phyloP scores from a whole-genome alignment of 1,140 invertebrate genomes.

The Hydropsyche tenuis region DNA sequence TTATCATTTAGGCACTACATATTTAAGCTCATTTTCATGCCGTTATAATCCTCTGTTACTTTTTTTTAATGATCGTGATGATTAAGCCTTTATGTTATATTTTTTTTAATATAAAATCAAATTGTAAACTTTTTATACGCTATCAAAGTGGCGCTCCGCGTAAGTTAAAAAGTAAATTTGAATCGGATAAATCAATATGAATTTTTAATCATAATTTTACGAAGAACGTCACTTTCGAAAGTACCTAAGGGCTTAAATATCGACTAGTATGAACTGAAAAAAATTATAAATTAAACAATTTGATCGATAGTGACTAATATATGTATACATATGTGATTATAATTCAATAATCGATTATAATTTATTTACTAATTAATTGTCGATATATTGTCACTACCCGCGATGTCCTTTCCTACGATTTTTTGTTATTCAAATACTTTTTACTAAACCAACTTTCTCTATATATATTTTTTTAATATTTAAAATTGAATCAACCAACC shows the following conservation, averaged over 20 bases:
- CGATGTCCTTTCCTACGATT: conserved; percentile 10
- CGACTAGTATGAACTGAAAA: no score
- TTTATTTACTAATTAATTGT: conserved; percentile 21
- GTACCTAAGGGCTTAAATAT: no score
- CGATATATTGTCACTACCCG: conserved; percentile 26
- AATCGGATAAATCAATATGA: no score
- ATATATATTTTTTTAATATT: background rate
- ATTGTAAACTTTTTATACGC: no score
- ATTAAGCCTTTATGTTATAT: background rate
- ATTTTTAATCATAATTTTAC: no score
- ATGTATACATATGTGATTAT: conserved; percentile 8
- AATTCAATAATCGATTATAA: background rate
- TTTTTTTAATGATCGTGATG: conserved; percentile 10
- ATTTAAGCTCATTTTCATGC: conserved; percentile 40
- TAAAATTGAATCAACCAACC: no score
- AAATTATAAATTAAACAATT: background rate
- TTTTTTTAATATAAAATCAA: no score
- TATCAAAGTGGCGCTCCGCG: no score
- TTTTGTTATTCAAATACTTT: conserved; percentile 16
- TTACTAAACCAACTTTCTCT: background rate
- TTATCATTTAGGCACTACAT: conserved; percentile 38
- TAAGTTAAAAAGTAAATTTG: no score
- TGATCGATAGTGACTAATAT: conserved; percentile 12
- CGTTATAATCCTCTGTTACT: conserved; percentile 27
- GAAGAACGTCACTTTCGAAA: no score